phyloP scores from a whole-genome alignment of 2,113 vertebrate species.

The Talpa occidentalis region DNA sequence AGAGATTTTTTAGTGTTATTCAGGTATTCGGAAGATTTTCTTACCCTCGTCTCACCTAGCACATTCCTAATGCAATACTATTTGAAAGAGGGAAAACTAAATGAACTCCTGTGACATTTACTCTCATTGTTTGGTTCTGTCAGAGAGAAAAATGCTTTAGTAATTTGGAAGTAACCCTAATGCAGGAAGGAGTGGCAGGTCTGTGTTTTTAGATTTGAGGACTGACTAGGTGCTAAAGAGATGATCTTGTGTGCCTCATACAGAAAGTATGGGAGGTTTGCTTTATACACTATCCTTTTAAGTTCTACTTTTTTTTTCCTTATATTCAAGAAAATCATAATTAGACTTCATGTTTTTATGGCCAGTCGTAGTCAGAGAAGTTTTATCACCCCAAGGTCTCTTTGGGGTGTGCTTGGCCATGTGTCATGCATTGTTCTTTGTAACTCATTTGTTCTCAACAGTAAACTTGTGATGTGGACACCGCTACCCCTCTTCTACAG shows the following conservation, averaged over 20 bases:
- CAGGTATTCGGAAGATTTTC: neutral
- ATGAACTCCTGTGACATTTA: neutral
- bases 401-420: neutral
- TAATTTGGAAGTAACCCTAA: neutral
- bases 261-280: neutral
- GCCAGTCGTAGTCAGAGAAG: neutral
- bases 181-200: neutral
- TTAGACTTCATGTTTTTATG: neutral
- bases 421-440: neutral
- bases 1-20: neutral
- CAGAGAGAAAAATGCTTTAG: neutral
- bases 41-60: neutral
- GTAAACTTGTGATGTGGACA: neutral
- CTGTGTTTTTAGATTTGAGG: neutral
- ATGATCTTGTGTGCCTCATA: neutral
- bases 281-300: neutral
- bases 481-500: rapidly evolving
- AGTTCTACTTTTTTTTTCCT: neutral
- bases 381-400: neutral
- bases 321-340: neutral
- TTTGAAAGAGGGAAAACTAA: neutral
- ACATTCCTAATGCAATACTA: neutral
- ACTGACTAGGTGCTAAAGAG: neutral
- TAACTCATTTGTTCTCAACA: neutral
- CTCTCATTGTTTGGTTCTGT: neutral